Evolutionary conservation across 2,113 vertebrate genomes (phyloP), one percentile per base, ranked within the genome.

Genomic region (Cryptomyrus ogoouensis): DNA sequence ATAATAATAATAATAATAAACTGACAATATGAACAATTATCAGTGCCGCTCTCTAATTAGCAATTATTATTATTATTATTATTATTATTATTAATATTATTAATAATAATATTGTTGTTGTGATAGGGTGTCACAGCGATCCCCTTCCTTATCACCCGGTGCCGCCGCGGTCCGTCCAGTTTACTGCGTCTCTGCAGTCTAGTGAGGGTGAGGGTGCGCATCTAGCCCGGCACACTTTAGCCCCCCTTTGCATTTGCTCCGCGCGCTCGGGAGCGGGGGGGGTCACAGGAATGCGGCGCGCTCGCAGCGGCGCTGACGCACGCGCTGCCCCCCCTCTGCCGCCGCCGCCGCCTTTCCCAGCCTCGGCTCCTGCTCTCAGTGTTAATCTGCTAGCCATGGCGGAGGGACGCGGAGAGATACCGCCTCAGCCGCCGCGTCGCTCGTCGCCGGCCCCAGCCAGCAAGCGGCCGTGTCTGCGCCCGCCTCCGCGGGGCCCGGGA

Each of bases 301-400:
- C 95, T 94, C 95, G 95, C 58, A 85, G 95, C 95, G 93, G 91
- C 90, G 92, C 93, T 94, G 94, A 95, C 93, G 93, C 93, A 92
- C 88, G 91, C 47, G 24, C n/a, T 39, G 46, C 84, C 89, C 87
- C 89, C 84, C 86, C 47, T 10, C n/a, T 3, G 91, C 80, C 90
- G 93, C 93, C 50, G 90, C 92, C 91, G 88, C 91, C 91, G 90
- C 93, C 89, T 84, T 91, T 91, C 91, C 90, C 91, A 90, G 86
- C 88, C 90, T 83, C 91, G 94, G 89, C 89, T 93, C 92, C 90
- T 94, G 88, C 56, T 83, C 92, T 96, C 94, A 96, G 96, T 97
- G 95, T 96, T 94, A 94, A 95, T 96, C 96, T 95, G 96, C 96
- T 97, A 96, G 97, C 96, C 95, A 99, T 99, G 98, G 98, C 97